A percentile compares a stretch with the other conserved stretches of the same genome.
Conservation (phyloP, 2,113 vertebrate genomes). For the Ondatra zibethicus region DNA sequence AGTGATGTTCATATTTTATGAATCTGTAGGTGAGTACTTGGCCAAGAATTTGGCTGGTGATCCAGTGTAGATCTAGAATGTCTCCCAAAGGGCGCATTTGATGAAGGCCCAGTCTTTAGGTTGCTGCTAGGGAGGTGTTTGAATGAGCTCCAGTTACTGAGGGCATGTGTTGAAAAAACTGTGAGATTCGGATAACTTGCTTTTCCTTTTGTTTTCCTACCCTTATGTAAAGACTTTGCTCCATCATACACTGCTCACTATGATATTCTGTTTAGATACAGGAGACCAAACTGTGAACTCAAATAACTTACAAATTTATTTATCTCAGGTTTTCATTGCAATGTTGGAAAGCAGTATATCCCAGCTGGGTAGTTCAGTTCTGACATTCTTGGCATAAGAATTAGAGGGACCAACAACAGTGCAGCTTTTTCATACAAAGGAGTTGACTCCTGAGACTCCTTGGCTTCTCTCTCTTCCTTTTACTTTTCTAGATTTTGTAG, state of each 20-base stretch:
- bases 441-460: not conserved
- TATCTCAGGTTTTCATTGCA: not conserved
- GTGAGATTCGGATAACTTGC: not conserved
- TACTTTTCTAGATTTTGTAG: not conserved
- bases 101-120: not conserved
- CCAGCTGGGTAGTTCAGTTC: not conserved
- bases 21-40: conserved; percentile 20
- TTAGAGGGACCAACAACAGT: not conserved
- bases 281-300: not conserved
- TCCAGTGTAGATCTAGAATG: not conserved
- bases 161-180: not conserved
- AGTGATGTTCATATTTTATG: not conserved
- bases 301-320: not conserved
- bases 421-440: not conserved
- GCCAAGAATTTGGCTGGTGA: not conserved
- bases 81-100: not conserved
- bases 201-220: not conserved
- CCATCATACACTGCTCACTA: not conserved
- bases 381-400: not conserved
- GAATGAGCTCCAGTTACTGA: not conserved
- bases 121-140: not conserved
- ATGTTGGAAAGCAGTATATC: not conserved
- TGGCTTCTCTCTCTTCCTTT: not conserved
- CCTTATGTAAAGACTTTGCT: not conserved
- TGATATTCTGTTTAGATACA: not conserved